Evolutionary conservation across 2,113 vertebrate species (phyloP), one percentile per base, ranked within the genome.

Genomic region (Romanogobio albipinnatus): DNA sequence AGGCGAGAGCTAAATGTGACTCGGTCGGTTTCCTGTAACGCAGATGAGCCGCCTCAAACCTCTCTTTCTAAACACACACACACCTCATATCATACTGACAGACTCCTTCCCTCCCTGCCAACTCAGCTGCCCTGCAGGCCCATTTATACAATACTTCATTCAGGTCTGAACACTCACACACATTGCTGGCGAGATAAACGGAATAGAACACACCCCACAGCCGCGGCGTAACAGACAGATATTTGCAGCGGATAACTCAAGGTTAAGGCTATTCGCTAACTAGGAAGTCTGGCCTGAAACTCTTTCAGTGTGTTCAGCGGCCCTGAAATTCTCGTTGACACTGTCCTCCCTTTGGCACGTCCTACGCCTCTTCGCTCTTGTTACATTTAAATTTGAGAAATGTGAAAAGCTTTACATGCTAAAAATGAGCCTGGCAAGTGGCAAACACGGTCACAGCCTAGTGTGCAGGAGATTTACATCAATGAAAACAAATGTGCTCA

Each of bases 91-190:
- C 68, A 24, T 73, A 86, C 78, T 79, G 64, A 85, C 81, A 58
- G 79, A 86, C 84, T 86, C 43, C 47, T 83, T 62, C 82, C 70
- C 47, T 84, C 70, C 73, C 70, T 74, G 58, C 81, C 81, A 86
- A 81, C 81, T 79, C 79, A 81, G 49, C 62, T 56, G 84, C 85
- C 81, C 88, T 82, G 26, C 82, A 89, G 84, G 86, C 86, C 81
- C 83, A 70, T 81, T 87, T 87, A 86, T 77, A 89, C 76, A 89
- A 81, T 74, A 84, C 86, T 89, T 82, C 56, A 88, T 88, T 87
- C 86, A 84, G 78, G 80, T 86, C 81, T 86, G 84, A 88, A 88
- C 85, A 88, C 83, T 87, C 87, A 83, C 88, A 83, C 80, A 81
- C 80, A 87, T 78, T 87, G 83, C 81, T 86, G 76, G 76, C 64